Base-by-base conservation (phyloP, 1,140 invertebrate species). In the Bombus sibiricus region DNA sequence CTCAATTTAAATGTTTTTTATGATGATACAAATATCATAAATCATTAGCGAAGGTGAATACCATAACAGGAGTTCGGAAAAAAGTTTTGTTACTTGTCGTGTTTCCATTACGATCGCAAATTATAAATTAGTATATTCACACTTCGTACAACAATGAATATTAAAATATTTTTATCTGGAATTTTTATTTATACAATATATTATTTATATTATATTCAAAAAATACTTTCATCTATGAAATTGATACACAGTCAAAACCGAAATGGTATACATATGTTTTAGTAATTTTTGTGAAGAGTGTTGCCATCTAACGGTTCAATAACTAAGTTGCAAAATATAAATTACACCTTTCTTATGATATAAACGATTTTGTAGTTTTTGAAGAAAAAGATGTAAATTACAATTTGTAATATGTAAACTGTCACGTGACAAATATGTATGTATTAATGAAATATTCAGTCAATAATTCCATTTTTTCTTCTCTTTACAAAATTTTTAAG, bases 301-400 rank as follows among this genome's bases (percentile, higher is more conserved):
- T 81, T 81, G 69, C 83, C 83, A 85, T 85, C 83, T 85, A 81
- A 85, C 78, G 83, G 78, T 32, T 15, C 13, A 75, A 34, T 25
- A 12, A 37, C 28, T 2, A 69, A 78, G 28, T 68, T 53, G 1
- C 13, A 66, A 66, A 83, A 57, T 57, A 47, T 18, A 41, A 41
- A 83, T 37, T 39, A 71, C 1, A 13, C 37, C 3, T 6, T 53
- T 53, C 47, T 71, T 13, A 10, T 25, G 57, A 15, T 15, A 15
- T 15, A 41, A 72, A 66, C 15, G 28, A 62, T 62, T 62, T n/a
- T 22, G 15, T 66, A 34, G 6, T 34, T 34, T 62, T n/a, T 62
- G 3, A 53, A 53, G 25, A 53, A 53, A 53, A 53, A 53, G 6
- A 53, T 5, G 18, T 53, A 53, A 53, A 53, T 53, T 53, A 6